A percentile compares a stretch with the other conserved stretches of the same genome.
phyloP scores from a whole-genome alignment of 2,888 invertebrate species.

The Timema cristinae region DNA sequence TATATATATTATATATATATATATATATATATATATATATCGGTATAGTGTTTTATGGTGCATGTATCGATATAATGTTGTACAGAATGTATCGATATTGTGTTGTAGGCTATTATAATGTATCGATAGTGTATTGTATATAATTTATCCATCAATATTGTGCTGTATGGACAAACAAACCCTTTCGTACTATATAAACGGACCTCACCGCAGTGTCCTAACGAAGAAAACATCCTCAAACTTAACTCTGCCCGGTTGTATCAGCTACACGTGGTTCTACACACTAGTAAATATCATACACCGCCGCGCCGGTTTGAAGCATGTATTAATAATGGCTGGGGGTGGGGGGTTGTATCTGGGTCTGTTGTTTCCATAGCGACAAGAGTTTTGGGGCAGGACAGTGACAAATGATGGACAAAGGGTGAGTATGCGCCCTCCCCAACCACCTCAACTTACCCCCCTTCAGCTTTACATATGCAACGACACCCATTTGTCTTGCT shows the following conservation, averaged over 20 bases:
- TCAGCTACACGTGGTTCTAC: too few relatives aligned
- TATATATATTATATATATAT: slow-evolving; percentile 13
- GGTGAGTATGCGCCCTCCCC: slow-evolving; percentile 40
- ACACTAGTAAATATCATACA: too few relatives aligned
- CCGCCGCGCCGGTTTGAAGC: neutral
- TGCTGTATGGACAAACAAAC: too few relatives aligned
- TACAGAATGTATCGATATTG: too few relatives aligned
- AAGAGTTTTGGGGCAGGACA: slow-evolving; percentile 38
- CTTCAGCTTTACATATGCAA: slow-evolving; percentile 48
- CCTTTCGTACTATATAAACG: too few relatives aligned
- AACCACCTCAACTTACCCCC: too few relatives aligned
- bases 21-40: slow-evolving; percentile 17
- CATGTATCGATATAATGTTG: too few relatives aligned
- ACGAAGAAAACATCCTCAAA: neutral
- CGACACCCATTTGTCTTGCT: slow-evolving; percentile 50
- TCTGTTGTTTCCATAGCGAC: slow-evolving; percentile 12
- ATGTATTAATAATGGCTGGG: slow-evolving; percentile 14
- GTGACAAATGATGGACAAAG: slow-evolving; percentile 50
- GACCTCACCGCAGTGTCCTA: neutral
- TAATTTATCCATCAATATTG: too few relatives aligned
- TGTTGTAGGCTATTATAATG: too few relatives aligned
- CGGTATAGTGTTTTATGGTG: neutral
- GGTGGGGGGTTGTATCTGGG: neutral
- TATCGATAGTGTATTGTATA: too few relatives aligned
- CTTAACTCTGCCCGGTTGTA: too few relatives aligned